A percentile compares a stretch with the other conserved stretches of the same genome.
Evolutionary conservation across 2,113 vertebrate species (phyloP).

Genomic region (Meleagris gallopavo): DNA sequence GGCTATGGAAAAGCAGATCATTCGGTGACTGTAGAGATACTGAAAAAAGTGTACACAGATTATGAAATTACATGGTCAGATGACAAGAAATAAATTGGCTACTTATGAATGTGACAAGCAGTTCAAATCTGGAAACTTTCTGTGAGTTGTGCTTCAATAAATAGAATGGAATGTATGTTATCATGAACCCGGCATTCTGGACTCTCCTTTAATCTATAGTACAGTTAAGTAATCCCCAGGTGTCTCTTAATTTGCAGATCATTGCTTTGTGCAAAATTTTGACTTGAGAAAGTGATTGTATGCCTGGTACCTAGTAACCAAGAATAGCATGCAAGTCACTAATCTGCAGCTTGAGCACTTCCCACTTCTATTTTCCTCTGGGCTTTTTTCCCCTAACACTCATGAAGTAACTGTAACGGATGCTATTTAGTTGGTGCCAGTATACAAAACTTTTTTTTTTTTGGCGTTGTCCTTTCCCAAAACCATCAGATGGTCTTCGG

Average conservation of each 20-base stretch:
- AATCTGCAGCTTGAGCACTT: not conserved
- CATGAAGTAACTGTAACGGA: conserved; percentile 9
- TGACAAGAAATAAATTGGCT: conserved; percentile 77
- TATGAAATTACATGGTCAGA: conserved; percentile 90
- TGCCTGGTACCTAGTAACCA: not conserved
- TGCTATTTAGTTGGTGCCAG: not conserved
- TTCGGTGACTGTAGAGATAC: conserved; percentile 83
- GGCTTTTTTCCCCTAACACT: not conserved
- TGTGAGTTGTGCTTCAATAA: not conserved
- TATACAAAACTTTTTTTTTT: not conserved
- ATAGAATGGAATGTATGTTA: not conserved
- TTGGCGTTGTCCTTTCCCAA: conserved; percentile 47
- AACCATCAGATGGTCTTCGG: conserved; percentile 9
- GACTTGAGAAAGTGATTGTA: not conserved
- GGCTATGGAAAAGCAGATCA: conserved; percentile 92
- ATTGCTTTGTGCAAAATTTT: not conserved
- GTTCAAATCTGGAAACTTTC: not conserved
- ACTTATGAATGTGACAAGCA: not conserved
- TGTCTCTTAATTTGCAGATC: not conserved
- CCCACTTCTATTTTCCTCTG: not conserved
- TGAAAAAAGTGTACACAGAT: conserved; percentile 82
- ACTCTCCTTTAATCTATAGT: not conserved
- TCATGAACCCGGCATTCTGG: not conserved
- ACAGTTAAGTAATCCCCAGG: not conserved
- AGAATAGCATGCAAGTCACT: not conserved